Evolutionary conservation across 2,113 vertebrate species (phyloP), one percentile per base, ranked within the genome.

Genomic region (Myotis yumanensis): DNA sequence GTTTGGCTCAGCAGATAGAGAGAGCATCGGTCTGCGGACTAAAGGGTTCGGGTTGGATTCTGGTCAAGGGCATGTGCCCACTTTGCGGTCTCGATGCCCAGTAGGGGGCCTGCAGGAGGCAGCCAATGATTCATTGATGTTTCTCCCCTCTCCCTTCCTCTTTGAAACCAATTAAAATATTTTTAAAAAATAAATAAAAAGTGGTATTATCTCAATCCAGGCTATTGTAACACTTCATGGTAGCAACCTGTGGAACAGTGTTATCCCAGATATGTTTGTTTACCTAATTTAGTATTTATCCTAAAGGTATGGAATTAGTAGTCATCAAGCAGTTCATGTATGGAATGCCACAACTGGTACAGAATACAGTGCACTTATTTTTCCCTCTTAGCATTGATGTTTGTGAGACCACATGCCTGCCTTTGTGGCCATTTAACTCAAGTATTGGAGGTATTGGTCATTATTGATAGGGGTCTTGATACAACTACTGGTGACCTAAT

Each of bases 281-380:
- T 80, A 30, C 18, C 18, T 66, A 69, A 72, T 20, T 73, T 57
- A 15, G 14, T 92, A 17, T 48, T 72, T 48, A 17, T 35, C 25
- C 1, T 43, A 32, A 85, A 80, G 46, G 11, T 11, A 8, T 0
- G 66, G 48, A 37, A 6, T 46, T 86, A 9, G 9, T 46, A 35
- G 20, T 23, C 6, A n/a, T 30, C 3, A 1, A 54, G 30, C 18
- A 73, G 4, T 77, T 1, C 46, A 0, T 73, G 10, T 35, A 5
- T 46, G 35, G 64, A 72, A 25, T 46, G n/a, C 46, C 54, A 0
- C 14, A 57, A 4, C 11, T 64, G 43, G 15, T 43, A 18, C 22
- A 17, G 40, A 68, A 17, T 35, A 18, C 5, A 2, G 1, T 22
- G 57, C 28, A 7, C 17, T 48, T 30, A 9, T 69, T 22, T 46